Evolutionary conservation across 2,888 invertebrate species (phyloP), one percentile per base, ranked within the genome.

Genomic region (Orchestes rusci): DNA sequence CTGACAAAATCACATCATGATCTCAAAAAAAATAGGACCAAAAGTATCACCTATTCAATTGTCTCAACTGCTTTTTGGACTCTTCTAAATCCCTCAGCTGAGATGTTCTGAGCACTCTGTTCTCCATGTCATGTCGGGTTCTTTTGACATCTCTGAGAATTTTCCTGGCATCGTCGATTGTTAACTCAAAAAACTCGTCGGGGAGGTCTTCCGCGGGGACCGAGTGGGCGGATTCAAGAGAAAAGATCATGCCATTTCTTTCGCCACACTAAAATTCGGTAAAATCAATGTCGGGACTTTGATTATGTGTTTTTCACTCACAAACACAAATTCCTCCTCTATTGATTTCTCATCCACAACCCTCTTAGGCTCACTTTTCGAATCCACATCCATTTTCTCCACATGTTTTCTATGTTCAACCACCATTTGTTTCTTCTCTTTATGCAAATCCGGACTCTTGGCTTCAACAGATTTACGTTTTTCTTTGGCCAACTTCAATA

Each of bases 171-270:
- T 95, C 95, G 44, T 82, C 78, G 31, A 88, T 74, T 1, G 88
- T 88, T 30, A 93, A 68, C 50, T 92, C 87, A 65, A 86, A 95
- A 66, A 94, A 95, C 37, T 86, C 85, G 66, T 94, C 92, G 1
- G 86, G 83, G 27, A 84, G 67, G 43, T 90, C 86, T 38, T 84
- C 82, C 52, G 80, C 75, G 19, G 75, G 74, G 44, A 77, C 72
- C 27, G 78, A 75, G 59, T 77, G 76, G 18, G 76, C 71, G n/a
- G 71, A 69, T 60, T 75, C 74, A 37, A 76, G 62, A 48, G 78
- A 79, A 63, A 84, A 91, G 16, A 82, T 70, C 53, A 90, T 71
- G 2, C 89, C 88, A 64, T 83, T 82, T 51, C 85, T 76, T 44
- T 77, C 75, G 33, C 86, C 84, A 59, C 84, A 64, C 85, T 87